Percentiles rank a stretch among this genome's conserved stretches.
Conservation (phyloP, 2,113 vertebrate species). For the Rhinoptilus africanus region DNA sequence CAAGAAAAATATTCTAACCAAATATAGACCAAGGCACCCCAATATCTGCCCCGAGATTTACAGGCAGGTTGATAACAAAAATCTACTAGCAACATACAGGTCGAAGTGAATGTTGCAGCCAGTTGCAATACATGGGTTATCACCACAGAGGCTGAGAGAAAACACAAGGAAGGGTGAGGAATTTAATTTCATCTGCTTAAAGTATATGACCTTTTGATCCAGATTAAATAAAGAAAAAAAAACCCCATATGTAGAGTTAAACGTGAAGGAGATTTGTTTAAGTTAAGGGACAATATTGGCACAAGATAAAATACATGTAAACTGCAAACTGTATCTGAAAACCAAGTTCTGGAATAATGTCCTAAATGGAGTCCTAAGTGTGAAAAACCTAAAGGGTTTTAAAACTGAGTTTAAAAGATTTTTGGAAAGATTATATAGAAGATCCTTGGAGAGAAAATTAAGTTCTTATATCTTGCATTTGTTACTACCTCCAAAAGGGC, state of each 20-base stretch:
- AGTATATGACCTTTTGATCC: background rate
- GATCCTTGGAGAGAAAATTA: background rate
- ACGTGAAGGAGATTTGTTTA: background rate
- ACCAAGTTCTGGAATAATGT: background rate
- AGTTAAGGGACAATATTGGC: background rate
- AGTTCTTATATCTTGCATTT: background rate
- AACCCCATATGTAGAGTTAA: background rate
- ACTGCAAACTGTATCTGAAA: background rate
- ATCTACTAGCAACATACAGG: background rate
- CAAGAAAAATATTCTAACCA: background rate
- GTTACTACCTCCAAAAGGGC: background rate
- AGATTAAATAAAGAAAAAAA: background rate
- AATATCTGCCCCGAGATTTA: background rate
- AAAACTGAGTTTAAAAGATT: background rate
- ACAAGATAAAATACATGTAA: background rate
- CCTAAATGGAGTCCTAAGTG: background rate
- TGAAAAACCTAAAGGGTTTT: background rate
- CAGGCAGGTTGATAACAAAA: background rate
- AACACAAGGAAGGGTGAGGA: background rate
- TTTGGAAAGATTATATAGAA: background rate
- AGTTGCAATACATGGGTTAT: background rate
- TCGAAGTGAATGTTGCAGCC: background rate
- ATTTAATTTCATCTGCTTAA: background rate
- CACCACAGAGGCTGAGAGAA: background rate
- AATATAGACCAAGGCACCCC: background rate